Base-by-base conservation (phyloP, 2,888 invertebrate species). In the Rhyacophila evoluta region DNA sequence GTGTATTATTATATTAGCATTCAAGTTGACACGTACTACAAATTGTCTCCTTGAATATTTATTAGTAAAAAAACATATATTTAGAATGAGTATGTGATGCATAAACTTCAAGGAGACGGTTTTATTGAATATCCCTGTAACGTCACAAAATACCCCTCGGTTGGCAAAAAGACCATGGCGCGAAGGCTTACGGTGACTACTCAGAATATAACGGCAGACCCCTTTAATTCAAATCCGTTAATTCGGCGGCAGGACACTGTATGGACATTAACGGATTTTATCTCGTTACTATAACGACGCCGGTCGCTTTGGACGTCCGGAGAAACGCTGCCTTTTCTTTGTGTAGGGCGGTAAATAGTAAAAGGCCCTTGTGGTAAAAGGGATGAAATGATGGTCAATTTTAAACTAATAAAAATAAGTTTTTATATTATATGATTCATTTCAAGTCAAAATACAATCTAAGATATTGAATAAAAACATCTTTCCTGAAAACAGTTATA, bases 211-310 rank as follows among this genome's bases (percentile, higher is more conserved):
- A 77, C 79, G 78, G 71, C 68, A 39, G 36, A 69, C 75, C 76
- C 78, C 81, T 81, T 80, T 80, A 81, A 81, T 81, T 81, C 80
- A 80, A 81, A 81, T 81, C 81, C 81, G 80, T 81, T 81, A 81
- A 81, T 81, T 73, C 80, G 72, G 28, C 76, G 72, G 77, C 41
- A 71, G 75, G 78, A 80, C 80, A 80, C 75, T 76, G 81, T 69
- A 80, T 70, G 77, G 80, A 80, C 81, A 82, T 82, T 82, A 82
- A 79, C 81, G 81, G 81, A 82, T 82, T 82, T 82, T 68, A 78
- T 78, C 79, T 79, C 76, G 71, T 77, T 75, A 75, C 75, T 75
- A 74, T 55, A 73, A 75, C 78, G 80, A 75, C 73, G 55, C 70
- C 70, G 75, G 69, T 70, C 75, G 69, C 69, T 75, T 75, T 69